Base-by-base conservation (phyloP, 2,888 invertebrate genomes). In the Drosophila birchii region DNA sequence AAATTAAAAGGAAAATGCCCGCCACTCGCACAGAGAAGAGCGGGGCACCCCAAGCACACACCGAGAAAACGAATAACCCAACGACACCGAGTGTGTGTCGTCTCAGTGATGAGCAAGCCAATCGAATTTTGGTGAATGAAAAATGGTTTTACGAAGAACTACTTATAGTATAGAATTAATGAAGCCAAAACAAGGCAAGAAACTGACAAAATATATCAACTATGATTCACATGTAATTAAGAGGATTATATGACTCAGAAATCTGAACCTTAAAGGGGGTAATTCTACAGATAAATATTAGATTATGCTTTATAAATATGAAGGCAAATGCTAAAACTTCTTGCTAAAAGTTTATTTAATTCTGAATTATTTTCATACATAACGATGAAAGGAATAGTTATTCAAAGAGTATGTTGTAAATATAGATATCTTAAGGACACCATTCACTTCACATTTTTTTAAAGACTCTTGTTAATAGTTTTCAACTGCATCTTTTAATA, bases 1-100 rank as follows among this genome's bases (percentile, higher is more conserved):
- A 74, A 59, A 76, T 49, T 55, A 64, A 64, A 73, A 67, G 67
- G 62, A 57, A 51, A 54, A 53, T 53, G 20, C 45, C 44, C 23
- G 44, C 44, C 44, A 23, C 34, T 51, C 34, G 34, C 51, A 39
- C 59, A 23, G 57, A 51, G 51, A 56, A 55, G 51, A 59, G 64
- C 38, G 38, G 54, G 44, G 71, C 70, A 62, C 71, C 44, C 55
- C 55, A 44, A 53, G 49, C 69, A 45, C 44, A 34, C 59, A 51
- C 29, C 43, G 64, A 60, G 54, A 61, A 64, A 64, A 64, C 51
- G 49, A 51, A 41, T 34, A 60, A n/a, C n/a, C 32, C 29, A 53
- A 38, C 53, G 44, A 36, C 39, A 36, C 26, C 45, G 47, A 76
- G 59, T 59, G 61, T 60, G 55, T 55, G 29, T 29, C 51, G 63